These are phyloP conservation scores for Girardinus metallicus DNA, from an alignment of 2,797 vertebrate species.

Conservation along the genomic window DNA sequence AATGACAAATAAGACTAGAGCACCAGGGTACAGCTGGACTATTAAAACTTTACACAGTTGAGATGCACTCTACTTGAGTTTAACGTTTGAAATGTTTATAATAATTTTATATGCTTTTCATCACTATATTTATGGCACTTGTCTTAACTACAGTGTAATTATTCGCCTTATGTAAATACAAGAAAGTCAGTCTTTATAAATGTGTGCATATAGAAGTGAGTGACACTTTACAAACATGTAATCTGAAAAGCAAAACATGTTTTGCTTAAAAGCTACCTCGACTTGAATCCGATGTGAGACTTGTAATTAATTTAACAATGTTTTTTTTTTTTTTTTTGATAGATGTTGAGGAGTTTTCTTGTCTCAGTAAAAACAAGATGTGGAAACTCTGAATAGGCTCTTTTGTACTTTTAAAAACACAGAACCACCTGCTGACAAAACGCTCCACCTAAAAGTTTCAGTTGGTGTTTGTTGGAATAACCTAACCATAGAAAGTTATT, in stretches of 20 bases:
- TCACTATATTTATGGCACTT: not conserved
- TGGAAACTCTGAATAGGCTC: slow-evolving; percentile 18
- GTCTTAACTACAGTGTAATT: not conserved
- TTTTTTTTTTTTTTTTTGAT: not conserved
- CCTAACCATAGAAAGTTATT: slow-evolving; percentile 54
- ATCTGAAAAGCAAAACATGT: not conserved
- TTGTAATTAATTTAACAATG: not conserved
- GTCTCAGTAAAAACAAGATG: slow-evolving; percentile 15
- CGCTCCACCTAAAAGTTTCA: slow-evolving; percentile 8
- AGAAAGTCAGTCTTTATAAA: not conserved
- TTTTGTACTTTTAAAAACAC: slow-evolving; percentile 18
- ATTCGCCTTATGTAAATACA: not conserved
- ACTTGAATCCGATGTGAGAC: too few species aligned
- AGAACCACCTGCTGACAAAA: slow-evolving; percentile 4
- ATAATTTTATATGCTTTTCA: not conserved
- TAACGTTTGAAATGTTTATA: not conserved
- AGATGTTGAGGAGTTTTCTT: not conserved
- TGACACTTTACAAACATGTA: not conserved
- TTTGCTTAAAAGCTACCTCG: not conserved
- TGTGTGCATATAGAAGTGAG: not conserved
- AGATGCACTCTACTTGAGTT: not conserved
- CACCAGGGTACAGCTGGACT: not conserved
- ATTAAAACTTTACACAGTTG: not conserved
- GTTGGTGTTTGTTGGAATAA: slow-evolving; percentile 24
- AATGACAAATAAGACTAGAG: not conserved